Evolutionary conservation across 2,113 vertebrate genomes (phyloP).

Genomic region (Pelvicachromis taeniatus): DNA sequence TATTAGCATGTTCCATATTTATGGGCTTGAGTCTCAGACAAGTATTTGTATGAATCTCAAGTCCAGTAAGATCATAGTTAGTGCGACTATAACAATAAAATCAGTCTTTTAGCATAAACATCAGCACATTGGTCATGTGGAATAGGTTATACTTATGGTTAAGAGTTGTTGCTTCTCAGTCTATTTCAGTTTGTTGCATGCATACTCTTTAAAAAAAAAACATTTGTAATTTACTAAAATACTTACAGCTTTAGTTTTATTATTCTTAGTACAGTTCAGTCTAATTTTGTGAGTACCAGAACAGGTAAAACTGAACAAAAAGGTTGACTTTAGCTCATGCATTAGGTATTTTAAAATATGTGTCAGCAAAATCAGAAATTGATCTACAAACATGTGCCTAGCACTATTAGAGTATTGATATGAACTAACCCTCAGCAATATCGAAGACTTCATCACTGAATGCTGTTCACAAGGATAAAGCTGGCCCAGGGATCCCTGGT

Average conservation of each 20-base stretch:
- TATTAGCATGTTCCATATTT: neutral
- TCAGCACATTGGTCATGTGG: neutral
- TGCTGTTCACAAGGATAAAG: constrained; percentile 30
- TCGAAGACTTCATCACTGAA: neutral
- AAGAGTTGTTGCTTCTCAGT: neutral
- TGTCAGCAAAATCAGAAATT: neutral
- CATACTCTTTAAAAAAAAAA: neutral
- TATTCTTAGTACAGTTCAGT: constrained; percentile 7
- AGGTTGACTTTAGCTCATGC: neutral
- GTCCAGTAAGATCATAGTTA: neutral
- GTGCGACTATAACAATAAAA: neutral
- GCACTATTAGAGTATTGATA: neutral
- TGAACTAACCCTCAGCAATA: constrained; percentile 23
- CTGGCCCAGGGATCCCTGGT: constrained; percentile 18
- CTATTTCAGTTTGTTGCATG: neutral
- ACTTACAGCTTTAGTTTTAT: neutral
- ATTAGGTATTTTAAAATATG: neutral
- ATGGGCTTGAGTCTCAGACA: neutral
- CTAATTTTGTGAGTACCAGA: neutral
- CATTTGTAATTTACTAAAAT: neutral
- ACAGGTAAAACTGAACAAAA: neutral
- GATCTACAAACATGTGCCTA: neutral
- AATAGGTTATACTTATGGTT: neutral
- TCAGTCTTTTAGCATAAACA: neutral
- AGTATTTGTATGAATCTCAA: neutral